Conservation (phyloP, 2,888 invertebrate species). For the Achlya flavicornis region DNA sequence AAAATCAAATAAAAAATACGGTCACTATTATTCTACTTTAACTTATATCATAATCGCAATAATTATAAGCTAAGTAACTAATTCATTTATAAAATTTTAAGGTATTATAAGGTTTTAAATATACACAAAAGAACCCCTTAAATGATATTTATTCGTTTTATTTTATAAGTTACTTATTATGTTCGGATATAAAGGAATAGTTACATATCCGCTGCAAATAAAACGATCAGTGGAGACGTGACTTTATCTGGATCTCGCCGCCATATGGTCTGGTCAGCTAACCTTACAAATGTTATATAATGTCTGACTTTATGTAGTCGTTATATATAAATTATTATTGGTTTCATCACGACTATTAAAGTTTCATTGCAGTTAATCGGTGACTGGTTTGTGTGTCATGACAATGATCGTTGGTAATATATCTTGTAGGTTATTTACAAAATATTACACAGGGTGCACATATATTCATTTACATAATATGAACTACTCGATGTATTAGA, state of each 20-base stretch:
- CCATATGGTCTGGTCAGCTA: slow-evolving; percentile 51
- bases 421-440: too few species aligned
- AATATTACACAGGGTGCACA: too few species aligned
- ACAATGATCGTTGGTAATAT: not conserved
- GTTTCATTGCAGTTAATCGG: not conserved
- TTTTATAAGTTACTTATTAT: not conserved
- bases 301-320: slow-evolving; percentile 19
- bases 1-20: too few species aligned
- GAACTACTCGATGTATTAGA: too few species aligned
- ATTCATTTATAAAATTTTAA: too few species aligned
- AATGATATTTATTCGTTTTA: not conserved
- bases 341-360: not conserved
- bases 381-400: not conserved
- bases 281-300: slow-evolving; percentile 31
- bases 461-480: too few species aligned
- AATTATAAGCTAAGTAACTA: too few species aligned
- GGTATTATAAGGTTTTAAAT: too few species aligned
- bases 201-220: not conserved
- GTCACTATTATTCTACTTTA: too few species aligned
- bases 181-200: not conserved
- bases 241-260: slow-evolving; percentile 45
- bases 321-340: not conserved
- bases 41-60: too few species aligned
- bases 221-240: not conserved
- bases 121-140: too few species aligned